phyloP scores from a whole-genome alignment of 2,113 vertebrate genomes.

The Mystacornis crossleyi region DNA sequence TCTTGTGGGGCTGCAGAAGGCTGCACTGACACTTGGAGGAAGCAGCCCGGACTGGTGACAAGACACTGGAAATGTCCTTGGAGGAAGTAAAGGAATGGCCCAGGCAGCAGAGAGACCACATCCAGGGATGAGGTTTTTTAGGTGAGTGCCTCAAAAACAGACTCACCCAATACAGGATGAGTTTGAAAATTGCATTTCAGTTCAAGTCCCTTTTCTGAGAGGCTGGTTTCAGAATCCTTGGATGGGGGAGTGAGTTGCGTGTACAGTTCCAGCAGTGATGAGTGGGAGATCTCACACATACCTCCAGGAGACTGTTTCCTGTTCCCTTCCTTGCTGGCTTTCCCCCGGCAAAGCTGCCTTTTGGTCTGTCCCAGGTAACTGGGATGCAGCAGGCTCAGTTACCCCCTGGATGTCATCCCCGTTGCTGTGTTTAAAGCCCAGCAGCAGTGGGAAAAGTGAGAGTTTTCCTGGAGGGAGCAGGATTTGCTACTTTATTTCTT shows the following conservation, averaged over 20 bases:
- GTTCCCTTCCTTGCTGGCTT: not conserved
- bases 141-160: not conserved
- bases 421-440: not conserved
- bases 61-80: not conserved
- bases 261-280: not conserved
- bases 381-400: rapidly evolving
- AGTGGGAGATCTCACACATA: not conserved
- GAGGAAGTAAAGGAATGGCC: not conserved
- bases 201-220: not conserved
- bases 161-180: not conserved
- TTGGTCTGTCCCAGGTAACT: not conserved
- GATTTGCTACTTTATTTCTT: not conserved
- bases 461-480: not conserved
- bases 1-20: not conserved
- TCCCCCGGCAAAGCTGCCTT: not conserved
- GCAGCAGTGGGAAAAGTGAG: not conserved
- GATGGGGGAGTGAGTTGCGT: not conserved
- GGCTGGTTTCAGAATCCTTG: not conserved
- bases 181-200: not conserved
- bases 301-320: not conserved
- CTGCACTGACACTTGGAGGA: not conserved
- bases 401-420: not conserved
- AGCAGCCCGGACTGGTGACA: not conserved
- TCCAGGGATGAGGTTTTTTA: not conserved
- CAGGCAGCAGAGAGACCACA: not conserved